Evolutionary conservation across 2,113 vertebrate genomes (phyloP).

Genomic region (Proterorhinus semilunaris): DNA sequence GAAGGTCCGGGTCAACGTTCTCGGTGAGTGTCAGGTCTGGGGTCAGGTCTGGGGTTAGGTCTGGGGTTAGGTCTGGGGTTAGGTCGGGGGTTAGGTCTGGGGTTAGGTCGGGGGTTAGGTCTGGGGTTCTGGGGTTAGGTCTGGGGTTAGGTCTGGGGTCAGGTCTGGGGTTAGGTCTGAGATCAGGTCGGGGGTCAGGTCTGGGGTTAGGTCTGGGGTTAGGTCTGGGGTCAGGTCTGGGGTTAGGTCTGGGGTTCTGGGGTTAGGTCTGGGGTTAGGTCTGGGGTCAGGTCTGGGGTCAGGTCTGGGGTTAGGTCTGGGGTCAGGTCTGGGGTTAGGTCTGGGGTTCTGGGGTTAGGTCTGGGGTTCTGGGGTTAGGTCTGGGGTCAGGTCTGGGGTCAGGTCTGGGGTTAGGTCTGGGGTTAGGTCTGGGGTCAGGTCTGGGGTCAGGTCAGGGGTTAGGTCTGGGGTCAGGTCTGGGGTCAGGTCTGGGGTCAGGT

Average conservation of each 20-base stretch:
- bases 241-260: too few relatives aligned
- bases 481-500: too few relatives aligned
- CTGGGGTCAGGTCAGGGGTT: too few relatives aligned
- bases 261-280: not conserved
- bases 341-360: too few relatives aligned
- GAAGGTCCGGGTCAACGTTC: conserved; percentile 87
- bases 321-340: too few relatives aligned
- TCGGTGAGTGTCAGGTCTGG: conserved; percentile 76
- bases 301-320: too few relatives aligned
- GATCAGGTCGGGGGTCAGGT: not conserved
- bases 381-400: not conserved
- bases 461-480: too few relatives aligned
- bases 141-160: conserved; percentile 80
- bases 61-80: not conserved
- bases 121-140: not conserved
- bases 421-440: too few relatives aligned
- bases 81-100: not conserved
- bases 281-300: not conserved
- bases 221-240: too few relatives aligned
- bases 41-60: not conserved
- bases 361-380: not conserved
- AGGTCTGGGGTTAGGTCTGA: conserved; percentile 78
- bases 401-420: too few relatives aligned
- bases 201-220: too few relatives aligned
- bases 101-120: not conserved